Percentiles rank a stretch among this genome's conserved stretches.
Conservation (phyloP, 2,797 vertebrate species). For the Sarcoramphus papa region DNA sequence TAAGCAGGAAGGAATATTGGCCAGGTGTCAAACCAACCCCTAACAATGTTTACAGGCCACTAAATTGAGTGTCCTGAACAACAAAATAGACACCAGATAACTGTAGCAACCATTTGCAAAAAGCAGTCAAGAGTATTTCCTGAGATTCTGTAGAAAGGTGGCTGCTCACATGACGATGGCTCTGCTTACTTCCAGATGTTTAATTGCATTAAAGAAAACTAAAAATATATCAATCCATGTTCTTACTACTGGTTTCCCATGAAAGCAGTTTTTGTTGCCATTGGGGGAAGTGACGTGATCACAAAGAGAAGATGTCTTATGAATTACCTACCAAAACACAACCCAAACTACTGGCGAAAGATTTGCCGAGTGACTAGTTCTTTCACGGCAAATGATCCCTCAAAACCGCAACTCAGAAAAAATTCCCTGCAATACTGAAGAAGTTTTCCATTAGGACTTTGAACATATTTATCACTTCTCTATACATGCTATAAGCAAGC, state of each 20-base stretch:
- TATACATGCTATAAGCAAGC: neutral
- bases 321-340: neutral
- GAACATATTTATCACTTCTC: neutral
- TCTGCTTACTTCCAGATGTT: neutral
- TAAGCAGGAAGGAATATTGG: neutral
- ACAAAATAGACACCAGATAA: neutral
- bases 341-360: neutral
- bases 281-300: neutral
- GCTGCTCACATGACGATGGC: neutral
- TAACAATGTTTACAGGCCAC: neutral
- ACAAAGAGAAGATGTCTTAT: neutral
- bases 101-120: neutral
- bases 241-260: neutral
- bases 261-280: neutral
- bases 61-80: neutral
- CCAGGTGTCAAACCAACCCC: neutral
- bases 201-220: neutral
- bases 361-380: neutral
- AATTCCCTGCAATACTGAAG: neutral
- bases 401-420: neutral
- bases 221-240: neutral
- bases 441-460: neutral
- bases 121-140: neutral
- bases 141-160: neutral
- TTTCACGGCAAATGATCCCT: neutral